A percentile compares a stretch with the other conserved stretches of the same genome.
phyloP scores from a whole-genome alignment of 1,140 invertebrate genomes.

The Euborellia annulipes region DNA sequence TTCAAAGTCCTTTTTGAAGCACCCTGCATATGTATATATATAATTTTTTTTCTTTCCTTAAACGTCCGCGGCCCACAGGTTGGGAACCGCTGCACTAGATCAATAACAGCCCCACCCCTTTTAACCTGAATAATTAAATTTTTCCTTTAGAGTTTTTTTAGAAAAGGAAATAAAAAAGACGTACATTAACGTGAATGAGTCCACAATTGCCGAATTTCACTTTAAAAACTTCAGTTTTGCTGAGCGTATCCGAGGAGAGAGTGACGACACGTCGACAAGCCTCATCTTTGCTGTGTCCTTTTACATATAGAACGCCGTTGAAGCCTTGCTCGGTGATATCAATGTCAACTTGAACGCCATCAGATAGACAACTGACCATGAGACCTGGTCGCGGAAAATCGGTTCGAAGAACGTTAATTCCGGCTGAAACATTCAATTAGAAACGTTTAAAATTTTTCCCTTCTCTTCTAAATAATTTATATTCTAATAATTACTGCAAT shows the following conservation, averaged over 20 bases:
- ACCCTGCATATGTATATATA: no score
- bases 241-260: constrained; percentile 43
- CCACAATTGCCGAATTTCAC: constrained; percentile 84
- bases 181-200: constrained; percentile 76
- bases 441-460: not conserved
- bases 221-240: constrained; percentile 67
- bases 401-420: constrained; percentile 30
- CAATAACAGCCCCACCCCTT: no score
- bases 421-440: not conserved
- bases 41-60: no score
- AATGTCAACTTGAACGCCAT: constrained; percentile 78
- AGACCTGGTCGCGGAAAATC: constrained; percentile 75
- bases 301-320: constrained; percentile 84
- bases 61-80: no score
- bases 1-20: no score
- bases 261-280: constrained; percentile 68
- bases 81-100: no score
- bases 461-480: not conserved
- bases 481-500: constrained; percentile 40
- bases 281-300: constrained; percentile 85
- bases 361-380: constrained; percentile 74
- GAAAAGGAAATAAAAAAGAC: constrained; percentile 20
- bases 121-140: not conserved
- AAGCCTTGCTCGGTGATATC: constrained; percentile 63
- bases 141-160: not conserved